These are phyloP conservation scores for Tipula vernalis DNA, from an alignment of 2,888 invertebrate genomes.

Conservation along the genomic window DNA sequence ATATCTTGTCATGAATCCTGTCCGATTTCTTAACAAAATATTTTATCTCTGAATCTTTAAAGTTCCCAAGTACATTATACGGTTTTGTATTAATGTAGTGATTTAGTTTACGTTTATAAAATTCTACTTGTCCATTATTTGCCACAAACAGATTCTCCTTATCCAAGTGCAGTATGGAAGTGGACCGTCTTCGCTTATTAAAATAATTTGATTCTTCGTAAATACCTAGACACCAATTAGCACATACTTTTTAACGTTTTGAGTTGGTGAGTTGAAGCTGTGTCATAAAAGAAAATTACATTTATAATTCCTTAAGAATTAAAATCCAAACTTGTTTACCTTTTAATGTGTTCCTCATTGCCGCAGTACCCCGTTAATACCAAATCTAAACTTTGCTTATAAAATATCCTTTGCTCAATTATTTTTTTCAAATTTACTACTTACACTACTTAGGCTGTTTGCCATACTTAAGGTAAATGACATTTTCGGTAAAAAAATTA, in stretches of 20 bases:
- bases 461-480: no score
- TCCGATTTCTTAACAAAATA: conserved; percentile 26
- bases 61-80: conserved; percentile 22
- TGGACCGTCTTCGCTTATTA: conserved; percentile 35
- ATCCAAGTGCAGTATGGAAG: conserved; percentile 43
- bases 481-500: no score
- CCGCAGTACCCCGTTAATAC: conserved; percentile 28
- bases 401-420: conserved; percentile 34
- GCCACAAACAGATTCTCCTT: conserved; percentile 41
- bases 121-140: conserved; percentile 31
- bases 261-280: conserved; percentile 25
- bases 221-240: conserved; percentile 44
- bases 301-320: neutral
- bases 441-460: no score
- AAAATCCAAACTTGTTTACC: neutral
- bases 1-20: no score
- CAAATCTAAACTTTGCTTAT: conserved; percentile 27
- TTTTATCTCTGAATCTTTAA: conserved; percentile 25
- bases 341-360: neutral
- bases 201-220: conserved; percentile 38
- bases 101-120: conserved; percentile 26
- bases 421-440: conserved; percentile 36
- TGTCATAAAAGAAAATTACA: conserved; percentile 21
- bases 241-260: conserved; percentile 30
- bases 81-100: conserved; percentile 28